Evolutionary conservation across 2,113 vertebrate genomes (phyloP).

Genomic region (Rhabdornis inornatus): DNA sequence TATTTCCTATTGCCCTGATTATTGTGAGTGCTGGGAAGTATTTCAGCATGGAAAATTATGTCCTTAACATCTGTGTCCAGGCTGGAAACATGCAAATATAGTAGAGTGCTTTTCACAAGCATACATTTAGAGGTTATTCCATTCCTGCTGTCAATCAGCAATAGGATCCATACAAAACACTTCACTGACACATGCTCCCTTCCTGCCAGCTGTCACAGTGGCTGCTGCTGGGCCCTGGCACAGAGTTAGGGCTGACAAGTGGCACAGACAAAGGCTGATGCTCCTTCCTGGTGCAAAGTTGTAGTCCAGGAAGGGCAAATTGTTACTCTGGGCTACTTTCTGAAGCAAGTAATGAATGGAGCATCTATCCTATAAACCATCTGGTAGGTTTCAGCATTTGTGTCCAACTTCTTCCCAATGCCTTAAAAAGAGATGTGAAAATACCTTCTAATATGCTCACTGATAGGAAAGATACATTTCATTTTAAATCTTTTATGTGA

Average conservation of each 20-base stretch:
- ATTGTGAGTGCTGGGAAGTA: background rate
- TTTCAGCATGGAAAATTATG: slow-evolving; percentile 12
- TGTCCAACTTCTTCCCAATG: background rate
- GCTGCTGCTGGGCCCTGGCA: background rate
- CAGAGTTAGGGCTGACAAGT: background rate
- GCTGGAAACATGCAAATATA: background rate
- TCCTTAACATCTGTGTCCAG: slow-evolving; percentile 5
- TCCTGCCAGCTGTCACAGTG: background rate
- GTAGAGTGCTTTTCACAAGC: background rate
- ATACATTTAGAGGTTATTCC: background rate
- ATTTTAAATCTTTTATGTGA: slow-evolving; percentile 8
- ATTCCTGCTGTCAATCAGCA: background rate
- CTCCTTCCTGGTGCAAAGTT: background rate
- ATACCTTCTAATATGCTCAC: background rate
- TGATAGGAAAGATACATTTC: background rate
- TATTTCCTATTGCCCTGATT: background rate
- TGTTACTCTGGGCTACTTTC: background rate
- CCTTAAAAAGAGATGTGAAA: background rate
- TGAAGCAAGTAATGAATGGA: background rate
- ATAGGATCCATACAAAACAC: background rate
- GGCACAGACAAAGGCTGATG: background rate
- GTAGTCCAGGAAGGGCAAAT: background rate
- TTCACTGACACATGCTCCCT: background rate
- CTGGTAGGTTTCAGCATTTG: background rate
- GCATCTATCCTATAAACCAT: background rate